phyloP scores from a whole-genome alignment of 1,140 invertebrate species.

The Psilanteris sp. region DNA sequence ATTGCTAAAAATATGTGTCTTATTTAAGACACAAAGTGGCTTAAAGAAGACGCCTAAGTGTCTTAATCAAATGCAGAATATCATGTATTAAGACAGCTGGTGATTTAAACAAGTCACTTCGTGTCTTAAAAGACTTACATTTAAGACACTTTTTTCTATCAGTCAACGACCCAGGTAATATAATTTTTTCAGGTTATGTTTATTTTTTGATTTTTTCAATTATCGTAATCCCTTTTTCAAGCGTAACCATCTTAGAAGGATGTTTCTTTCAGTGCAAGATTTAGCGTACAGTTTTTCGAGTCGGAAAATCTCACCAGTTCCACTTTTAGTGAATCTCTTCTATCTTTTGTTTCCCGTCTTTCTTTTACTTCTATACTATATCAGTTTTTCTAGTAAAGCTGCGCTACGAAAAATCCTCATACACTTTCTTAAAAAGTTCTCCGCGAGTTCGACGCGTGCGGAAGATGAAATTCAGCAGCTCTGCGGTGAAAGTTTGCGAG shows the following conservation, averaged over 20 bases:
- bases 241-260: slow-evolving; percentile 24
- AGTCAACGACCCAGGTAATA: no score
- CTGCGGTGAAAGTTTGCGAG: slow-evolving; percentile 12
- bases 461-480: slow-evolving; percentile 34
- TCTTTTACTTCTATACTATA: not conserved
- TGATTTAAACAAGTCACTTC: no score
- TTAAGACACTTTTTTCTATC: no score
- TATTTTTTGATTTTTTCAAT: slow-evolving; percentile 1
- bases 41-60: no score
- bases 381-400: slow-evolving; percentile 10
- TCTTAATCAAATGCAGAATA: no score
- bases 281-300: slow-evolving; percentile 14
- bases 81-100: no score
- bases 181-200: not conserved
- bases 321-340: slow-evolving; percentile 35
- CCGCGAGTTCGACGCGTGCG: slow-evolving; percentile 6
- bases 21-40: no score
- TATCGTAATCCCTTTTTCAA: not conserved
- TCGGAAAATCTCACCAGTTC: slow-evolving; percentile 30
- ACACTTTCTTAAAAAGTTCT: slow-evolving; percentile 48
- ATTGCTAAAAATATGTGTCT: no score
- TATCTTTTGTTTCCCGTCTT: slow-evolving; percentile 11
- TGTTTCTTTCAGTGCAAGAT: slow-evolving; percentile 35
- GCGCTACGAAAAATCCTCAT: slow-evolving; percentile 22
- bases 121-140: no score